Evolutionary conservation across 1,140 invertebrate species (phyloP).

Genomic region (Melitaea cinxia): DNA sequence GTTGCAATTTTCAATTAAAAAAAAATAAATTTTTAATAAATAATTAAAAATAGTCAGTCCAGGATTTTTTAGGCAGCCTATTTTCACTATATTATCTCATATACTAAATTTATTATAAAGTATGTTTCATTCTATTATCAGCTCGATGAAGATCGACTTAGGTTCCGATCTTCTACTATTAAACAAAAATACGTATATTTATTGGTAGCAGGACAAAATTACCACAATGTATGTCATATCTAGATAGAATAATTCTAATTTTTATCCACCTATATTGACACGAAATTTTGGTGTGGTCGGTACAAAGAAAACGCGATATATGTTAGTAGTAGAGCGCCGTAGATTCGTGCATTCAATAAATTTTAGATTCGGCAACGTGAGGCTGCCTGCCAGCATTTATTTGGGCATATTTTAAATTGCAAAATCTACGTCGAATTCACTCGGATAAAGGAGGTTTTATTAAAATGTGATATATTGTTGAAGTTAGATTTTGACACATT

Average conservation of each 20-base stretch:
- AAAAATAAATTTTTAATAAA: no score
- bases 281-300: constrained; percentile 53
- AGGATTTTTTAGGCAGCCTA: no score
- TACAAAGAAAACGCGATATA: constrained; percentile 41
- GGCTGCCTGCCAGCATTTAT: constrained; percentile 11
- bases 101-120: no score
- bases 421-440: constrained; percentile 8
- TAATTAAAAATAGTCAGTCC: no score
- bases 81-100: no score
- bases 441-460: not conserved
- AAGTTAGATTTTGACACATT: not conserved
- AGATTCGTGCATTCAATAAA: constrained; percentile 18
- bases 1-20: no score
- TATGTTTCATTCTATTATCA: no score
- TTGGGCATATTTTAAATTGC: constrained; percentile 16
- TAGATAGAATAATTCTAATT: not conserved
- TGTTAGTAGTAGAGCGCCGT: constrained; percentile 14
- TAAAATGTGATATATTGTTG: not conserved
- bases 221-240: no score
- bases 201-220: no score
- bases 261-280: constrained; percentile 45
- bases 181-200: no score
- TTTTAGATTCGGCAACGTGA: constrained; percentile 21
- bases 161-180: no score
- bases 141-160: no score